Evolutionary conservation across 2,888 invertebrate species (phyloP).

Genomic region (Sturmia bella): DNA sequence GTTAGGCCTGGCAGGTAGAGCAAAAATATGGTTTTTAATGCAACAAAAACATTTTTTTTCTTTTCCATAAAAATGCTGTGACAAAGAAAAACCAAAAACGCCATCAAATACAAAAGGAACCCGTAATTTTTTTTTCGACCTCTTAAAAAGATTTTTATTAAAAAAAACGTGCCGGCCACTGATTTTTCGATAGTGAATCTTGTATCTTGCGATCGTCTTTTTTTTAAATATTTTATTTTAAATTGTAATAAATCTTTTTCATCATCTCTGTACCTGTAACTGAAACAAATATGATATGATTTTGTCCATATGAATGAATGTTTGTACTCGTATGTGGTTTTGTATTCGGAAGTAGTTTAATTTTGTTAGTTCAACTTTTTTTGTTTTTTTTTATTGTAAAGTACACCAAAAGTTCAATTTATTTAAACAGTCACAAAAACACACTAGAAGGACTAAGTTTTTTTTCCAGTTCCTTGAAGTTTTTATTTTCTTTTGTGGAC

Average conservation of each 20-base stretch:
- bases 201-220: too few species aligned
- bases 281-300: slow-evolving; percentile 47
- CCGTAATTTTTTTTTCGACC: too few species aligned
- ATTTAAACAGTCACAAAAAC: slow-evolving; percentile 65
- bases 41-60: too few species aligned
- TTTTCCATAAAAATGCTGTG: too few species aligned
- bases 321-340: slow-evolving; percentile 10
- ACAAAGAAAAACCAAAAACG: too few species aligned
- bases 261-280: slow-evolving; percentile 17
- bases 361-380: slow-evolving; percentile 62
- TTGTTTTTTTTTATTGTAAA: slow-evolving; percentile 42
- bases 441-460: slow-evolving; percentile 53
- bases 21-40: too few species aligned
- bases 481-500: slow-evolving; percentile 42
- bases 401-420: slow-evolving; percentile 66
- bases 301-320: slow-evolving; percentile 41
- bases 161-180: too few species aligned
- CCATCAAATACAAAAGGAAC: too few species aligned
- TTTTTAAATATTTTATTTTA: too few species aligned
- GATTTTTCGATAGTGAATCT: too few species aligned
- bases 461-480: slow-evolving; percentile 16
- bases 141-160: too few species aligned
- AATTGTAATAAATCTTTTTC: slow-evolving; percentile 16
- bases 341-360: slow-evolving; percentile 58
- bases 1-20: too few species aligned